Evolutionary conservation across 2,113 vertebrate genomes (phyloP), one percentile per base, ranked within the genome.

Genomic region (Ciconia boyciana): DNA sequence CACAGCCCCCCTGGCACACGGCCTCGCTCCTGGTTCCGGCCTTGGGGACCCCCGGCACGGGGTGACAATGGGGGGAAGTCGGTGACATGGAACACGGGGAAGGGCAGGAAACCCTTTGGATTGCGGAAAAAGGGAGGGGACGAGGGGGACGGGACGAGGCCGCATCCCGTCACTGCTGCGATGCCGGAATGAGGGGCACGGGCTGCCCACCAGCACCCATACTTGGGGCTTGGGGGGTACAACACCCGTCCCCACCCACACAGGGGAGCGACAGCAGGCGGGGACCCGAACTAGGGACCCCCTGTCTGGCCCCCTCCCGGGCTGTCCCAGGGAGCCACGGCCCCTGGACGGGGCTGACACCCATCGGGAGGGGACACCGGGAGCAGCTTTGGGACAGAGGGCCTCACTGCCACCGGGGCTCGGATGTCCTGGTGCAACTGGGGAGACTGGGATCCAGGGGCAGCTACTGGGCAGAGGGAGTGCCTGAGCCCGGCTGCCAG

Each of bases 131-230:
- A 51, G 36, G 70, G 44, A 65, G 39, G 71, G 87, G 60, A 64
- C 0, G 1, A n/a, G 31, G 34, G 52, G 55, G 19, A 65, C 1
- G 1, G 12, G 31, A 64, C 6, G 5, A 46, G 36, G 68, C n/a
- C 9, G 4, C 48, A 36, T 43, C 29, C 80, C 2, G 7, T 25
- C 52, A 24, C 28, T 1, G 6, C 32, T 7, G 22, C 1, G 3
- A 16, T 39, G 46, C 46, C 2, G 7, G 22, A 13, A 34, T 0
- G 2, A 24, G 43, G 43, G 32, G 34, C 61, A 2, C 0, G 1
- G n/a, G 51, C 21, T 31, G 44, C 51, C 11, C 41, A 3, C 19
- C 5, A 1, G 76, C 43, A 36, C 44, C 19, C 20, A 9, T 4
- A 2, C 44, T 9, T 7, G 34, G 41, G 57, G 41, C n/a, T 20